Conservation (phyloP, 2,797 vertebrate species). For the Hydrocynus forskahlii region DNA sequence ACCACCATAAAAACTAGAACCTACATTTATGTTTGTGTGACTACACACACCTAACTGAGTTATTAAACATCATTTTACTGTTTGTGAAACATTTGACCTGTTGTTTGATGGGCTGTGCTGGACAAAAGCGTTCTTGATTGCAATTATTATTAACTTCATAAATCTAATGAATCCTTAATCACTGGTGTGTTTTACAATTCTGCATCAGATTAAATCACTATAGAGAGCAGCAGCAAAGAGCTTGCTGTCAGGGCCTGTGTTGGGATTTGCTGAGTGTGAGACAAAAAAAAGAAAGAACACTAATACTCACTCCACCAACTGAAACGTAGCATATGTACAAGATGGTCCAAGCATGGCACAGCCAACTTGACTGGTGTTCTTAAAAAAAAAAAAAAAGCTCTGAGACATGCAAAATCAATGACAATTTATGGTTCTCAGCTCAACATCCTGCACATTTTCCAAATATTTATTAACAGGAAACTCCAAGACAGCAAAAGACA, state of each 20-base stretch:
- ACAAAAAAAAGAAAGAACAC: neutral
- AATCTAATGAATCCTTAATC: too few species aligned
- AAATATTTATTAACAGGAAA: too few species aligned
- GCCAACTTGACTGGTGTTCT: conserved; percentile 72
- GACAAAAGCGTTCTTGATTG: neutral
- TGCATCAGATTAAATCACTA: too few species aligned
- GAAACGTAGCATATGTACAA: conserved; percentile 92
- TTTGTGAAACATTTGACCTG: neutral
- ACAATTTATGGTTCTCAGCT: neutral
- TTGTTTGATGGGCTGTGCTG: neutral
- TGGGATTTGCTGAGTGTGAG: neutral
- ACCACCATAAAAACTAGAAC: too few species aligned
- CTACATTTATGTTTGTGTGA: too few species aligned
- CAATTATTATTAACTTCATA: neutral
- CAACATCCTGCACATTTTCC: neutral
- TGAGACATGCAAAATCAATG: neutral
- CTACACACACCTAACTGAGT: neutral
- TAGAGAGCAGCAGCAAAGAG: neutral
- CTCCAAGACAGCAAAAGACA: too few species aligned
- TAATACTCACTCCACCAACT: conserved; percentile 92
- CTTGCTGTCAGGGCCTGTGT: neutral
- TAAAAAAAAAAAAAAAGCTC: neutral
- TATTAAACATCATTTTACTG: neutral
- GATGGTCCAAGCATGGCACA: conserved; percentile 90
- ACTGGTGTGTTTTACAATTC: too few species aligned